Evolutionary conservation across 1,140 invertebrate genomes (phyloP), one percentile per base, ranked within the genome.

Genomic region (Temnothorax nylanderi): DNA sequence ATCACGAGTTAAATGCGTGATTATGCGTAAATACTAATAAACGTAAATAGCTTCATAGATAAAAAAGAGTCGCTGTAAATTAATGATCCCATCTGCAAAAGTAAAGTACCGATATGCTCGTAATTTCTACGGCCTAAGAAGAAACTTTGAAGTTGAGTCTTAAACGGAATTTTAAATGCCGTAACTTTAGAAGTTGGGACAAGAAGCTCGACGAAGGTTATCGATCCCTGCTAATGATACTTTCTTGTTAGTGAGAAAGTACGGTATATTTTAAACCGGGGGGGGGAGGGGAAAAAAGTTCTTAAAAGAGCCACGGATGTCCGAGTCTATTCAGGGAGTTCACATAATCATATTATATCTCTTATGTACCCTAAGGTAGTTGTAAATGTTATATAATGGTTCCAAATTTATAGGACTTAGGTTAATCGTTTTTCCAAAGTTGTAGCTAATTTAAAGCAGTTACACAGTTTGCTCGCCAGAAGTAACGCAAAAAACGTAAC

Each of bases 221-320:
- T 89, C 87, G 88, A 80, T 89, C 81, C 88, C 85, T 62, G 58
- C 80, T 89, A 89, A 89, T 71, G 87, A 89, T 44, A 88, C 44
- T 67, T 88, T 89, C 88, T 89, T 88, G 81, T 54, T 84, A 84
- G 80, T 60, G 69, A 74, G 80, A 75, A 84, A 84, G 80, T 84
- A 84, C 80, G 80, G 80, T 84, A 84, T 84, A 84, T 84, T 84
- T 84, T 80, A 80, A 84, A 72, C 80, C 41, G n/a, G 7, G 41
- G 41, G 47, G 32, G 21, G 41, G 2, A 82, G 32, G 21, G 41
- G 10, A 82, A 84, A 84, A 75, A 49, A 37, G 34, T 54, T 80
- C 10, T 56, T 47, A 84, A 84, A 84, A 26, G 54, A 74, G 54
- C 41, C 32, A 21, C 54, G 69, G 26, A 84, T 84, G 54, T 75